Evolutionary conservation across 1,140 invertebrate species (phyloP).

Genomic region (Bombyx mandarina): DNA sequence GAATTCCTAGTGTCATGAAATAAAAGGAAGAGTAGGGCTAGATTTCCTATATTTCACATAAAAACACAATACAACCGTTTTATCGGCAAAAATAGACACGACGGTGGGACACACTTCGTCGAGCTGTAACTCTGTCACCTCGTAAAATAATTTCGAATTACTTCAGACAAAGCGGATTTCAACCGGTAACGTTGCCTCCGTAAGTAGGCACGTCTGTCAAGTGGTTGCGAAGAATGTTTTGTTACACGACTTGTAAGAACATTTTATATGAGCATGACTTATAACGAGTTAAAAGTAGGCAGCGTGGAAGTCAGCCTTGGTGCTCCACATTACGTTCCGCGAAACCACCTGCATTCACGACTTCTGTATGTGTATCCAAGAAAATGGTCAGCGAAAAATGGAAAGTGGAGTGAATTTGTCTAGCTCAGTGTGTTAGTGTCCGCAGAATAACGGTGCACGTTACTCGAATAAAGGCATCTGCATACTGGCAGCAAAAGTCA

Average conservation of each 20-base stretch:
- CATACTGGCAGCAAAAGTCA: constrained; percentile 30
- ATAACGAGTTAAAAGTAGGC: constrained; percentile 34
- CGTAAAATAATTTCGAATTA: too few species aligned
- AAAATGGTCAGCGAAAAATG: constrained; percentile 60
- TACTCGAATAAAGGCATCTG: constrained; percentile 26
- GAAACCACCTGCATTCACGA: constrained; percentile 39
- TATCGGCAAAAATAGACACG: too few species aligned
- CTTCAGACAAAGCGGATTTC: constrained; percentile 2
- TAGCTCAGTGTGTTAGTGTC: constrained; percentile 47
- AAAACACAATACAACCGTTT: too few species aligned
- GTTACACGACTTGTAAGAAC: constrained; percentile 12
- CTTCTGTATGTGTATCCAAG: constrained; percentile 31
- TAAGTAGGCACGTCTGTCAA: constrained; percentile 19
- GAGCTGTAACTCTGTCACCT: too few species aligned
- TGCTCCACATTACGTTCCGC: constrained; percentile 43
- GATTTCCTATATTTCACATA: too few species aligned
- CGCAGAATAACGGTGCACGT: constrained; percentile 39
- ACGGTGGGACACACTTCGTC: too few species aligned
- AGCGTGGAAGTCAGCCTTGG: constrained; percentile 31
- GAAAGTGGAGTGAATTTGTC: constrained; percentile 65
- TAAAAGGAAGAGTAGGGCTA: too few species aligned
- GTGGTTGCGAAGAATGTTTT: constrained; percentile 13
- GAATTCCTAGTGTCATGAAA: too few species aligned
- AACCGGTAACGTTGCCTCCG: constrained; percentile 11
- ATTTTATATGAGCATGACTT: constrained; percentile 26